Base-by-base conservation (phyloP, 2,888 invertebrate genomes). In the Punctoribates punctum region DNA sequence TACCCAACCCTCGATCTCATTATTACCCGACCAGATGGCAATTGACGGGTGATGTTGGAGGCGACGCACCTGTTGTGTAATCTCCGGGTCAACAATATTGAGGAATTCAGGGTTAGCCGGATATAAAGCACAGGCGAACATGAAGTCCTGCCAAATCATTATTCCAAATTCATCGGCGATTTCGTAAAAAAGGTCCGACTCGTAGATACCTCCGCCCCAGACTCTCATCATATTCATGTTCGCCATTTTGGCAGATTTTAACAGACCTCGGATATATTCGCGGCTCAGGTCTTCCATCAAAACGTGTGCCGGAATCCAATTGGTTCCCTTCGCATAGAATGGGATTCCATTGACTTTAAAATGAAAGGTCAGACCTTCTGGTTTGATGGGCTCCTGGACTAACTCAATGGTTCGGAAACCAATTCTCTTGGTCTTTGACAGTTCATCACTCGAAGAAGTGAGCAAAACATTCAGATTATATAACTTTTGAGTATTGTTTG, bases 201-300 rank as follows among this genome's bases (percentile, higher is more conserved):
- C 97, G 82, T 97, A 99, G 0, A 94, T 86, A 0, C 96, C 98
- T n/a, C 98, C 98, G 38, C 98, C 98, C 98, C 98, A 99, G 0
- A 98, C 92, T n/a, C 98, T 87, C 17, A 98, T 85, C 90, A 94
- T 93, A 82, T 93, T 92, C 92, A 96, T 94, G 82, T 96, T 89
- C 0, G 90, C 89, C 13, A 90, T 88, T 79, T 88, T 88, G 0
- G 90, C 90, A 0, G 92, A 89, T 75, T 84, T 82, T 51, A 96
- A 83, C 1, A 95, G 85, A 79, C 87, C 84, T 46, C 87, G 84
- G 74, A 93, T 88, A 67, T 83, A 81, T 20, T 82, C 82, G 9
- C 88, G 84, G 25, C 87, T 86, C 0, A 90, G 88, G 46, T 86
- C 82, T 85, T 95, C 94, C 0, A 93, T 94, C 74, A 96, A 88